Evolutionary conservation across 2,113 vertebrate genomes (phyloP).

Genomic region (rat (Rattus norvegicus)): DNA sequence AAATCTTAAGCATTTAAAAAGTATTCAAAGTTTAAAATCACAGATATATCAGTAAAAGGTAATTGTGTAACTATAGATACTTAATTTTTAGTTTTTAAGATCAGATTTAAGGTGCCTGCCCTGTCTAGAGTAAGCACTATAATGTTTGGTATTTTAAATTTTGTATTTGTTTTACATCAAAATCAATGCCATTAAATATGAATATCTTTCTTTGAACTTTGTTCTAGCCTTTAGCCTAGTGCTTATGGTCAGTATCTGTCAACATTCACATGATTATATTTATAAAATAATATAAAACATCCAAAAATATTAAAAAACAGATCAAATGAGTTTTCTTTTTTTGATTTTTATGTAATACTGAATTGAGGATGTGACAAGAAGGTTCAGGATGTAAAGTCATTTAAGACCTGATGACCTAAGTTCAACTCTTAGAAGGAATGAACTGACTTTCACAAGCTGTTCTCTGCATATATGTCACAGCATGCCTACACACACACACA

Average conservation of each 20-base stretch:
- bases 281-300: background rate
- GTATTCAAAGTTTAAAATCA: background rate
- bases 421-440: background rate
- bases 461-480: background rate
- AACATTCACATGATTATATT: background rate
- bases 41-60: constrained; percentile 14
- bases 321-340: background rate
- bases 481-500: background rate
- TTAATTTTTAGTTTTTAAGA: background rate
- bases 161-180: background rate
- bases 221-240: background rate
- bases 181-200: background rate
- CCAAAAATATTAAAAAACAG: background rate
- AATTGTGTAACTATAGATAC: background rate
- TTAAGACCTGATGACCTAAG: too few species aligned
- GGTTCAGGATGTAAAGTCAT: background rate
- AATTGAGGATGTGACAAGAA: background rate
- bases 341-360: constrained; percentile 1
- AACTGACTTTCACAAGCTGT: background rate
- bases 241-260: background rate
- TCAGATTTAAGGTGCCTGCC: background rate
- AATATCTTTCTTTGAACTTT: background rate
- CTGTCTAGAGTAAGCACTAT: background rate
- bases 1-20: constrained; percentile 43
- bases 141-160: background rate